Base-by-base conservation (phyloP, 2,888 invertebrate species). In the Lacanobia wlatinum region DNA sequence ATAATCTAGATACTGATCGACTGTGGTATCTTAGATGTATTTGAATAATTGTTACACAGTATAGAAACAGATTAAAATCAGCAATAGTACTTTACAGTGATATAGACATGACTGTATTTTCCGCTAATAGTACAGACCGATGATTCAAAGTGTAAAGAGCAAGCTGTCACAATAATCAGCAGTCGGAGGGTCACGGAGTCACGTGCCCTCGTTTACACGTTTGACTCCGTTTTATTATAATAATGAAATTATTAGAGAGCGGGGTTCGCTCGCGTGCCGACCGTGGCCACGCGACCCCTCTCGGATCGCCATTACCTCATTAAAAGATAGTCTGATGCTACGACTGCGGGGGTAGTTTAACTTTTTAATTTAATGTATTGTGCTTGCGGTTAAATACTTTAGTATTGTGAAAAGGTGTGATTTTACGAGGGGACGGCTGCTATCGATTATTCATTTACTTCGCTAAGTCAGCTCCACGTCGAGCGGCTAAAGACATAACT, bases 221-320 rank as follows among this genome's bases (percentile, higher is more conserved):
- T 95, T 94, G 93, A 93, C 93, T 94, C 88, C 89, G 89, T 94
- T 95, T 94, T 94, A 94, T 95, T 94, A 93, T 93, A 92, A 94
- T 94, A 95, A 95, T 95, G 92, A 94, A 95, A 95, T 94, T 94
- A 95, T 94, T 89, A 89, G 74, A 87, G 85, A 87, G 87, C 83
- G 84, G 84, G 87, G 89, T 90, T 89, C 82, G 88, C 73, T 92
- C 93, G 94, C 93, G 95, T 94, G 95, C 80, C 72, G 76, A 82
- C 59, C 21, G 6, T 10, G 52, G 59, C 70, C 91, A 87, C 91
- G 88, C 76, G 73, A 60, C 86, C 90, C 91, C 90, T 87, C 88
- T 87, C 88, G 86, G 86, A 88, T 88, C 86, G 82, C 93, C 92
- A 94, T 94, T 94, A 94, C 93, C 94, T 94, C 94, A 95, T 95